Evolutionary conservation across 2,888 invertebrate genomes (phyloP), one percentile per base, ranked within the genome.

Genomic region (Ectemnius lituratus): DNA sequence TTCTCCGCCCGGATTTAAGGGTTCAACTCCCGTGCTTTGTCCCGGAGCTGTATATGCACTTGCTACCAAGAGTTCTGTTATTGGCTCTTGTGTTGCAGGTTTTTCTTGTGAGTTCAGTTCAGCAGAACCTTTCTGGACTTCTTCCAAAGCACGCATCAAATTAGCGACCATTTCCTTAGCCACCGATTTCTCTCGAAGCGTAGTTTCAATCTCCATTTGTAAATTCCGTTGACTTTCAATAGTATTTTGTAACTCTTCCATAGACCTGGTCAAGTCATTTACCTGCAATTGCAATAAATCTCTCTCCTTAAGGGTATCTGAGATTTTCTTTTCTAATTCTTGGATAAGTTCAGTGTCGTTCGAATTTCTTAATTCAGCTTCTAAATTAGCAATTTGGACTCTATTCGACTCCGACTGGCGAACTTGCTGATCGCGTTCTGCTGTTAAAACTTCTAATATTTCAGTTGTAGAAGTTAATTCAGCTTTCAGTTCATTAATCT

Each of bases 141-240:
- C 95, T 73, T 92, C 92, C 13, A 95, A 86, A 81, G 93, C 93
- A 75, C 93, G 94, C 83, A 96, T 96, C 58, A 96, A 90, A 64
- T 92, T 91, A 70, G 92, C 91, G 27, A 96, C 91, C 87, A 95
- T 95, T 23, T 91, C 91, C 81, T 94, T 94, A 5, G 97, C 90
- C 90, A 96, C 96, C 82, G 96, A 96, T 87, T 80, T 85, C 49
- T 85, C 84, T 0, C 49, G 73, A 2, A 69, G 45, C 0, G 71
- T 72, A 28, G 70, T 74, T 20, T 84, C 82, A 1, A 88, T 60
- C 4, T 85, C 82, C 0, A 49, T 47, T 11, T 84, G 83, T 14
- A 87, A 52, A 37, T 77, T 77, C 52, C 75, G 72, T 0, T 67
- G 49, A 16, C 49, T 45, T 0, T 58, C 79, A 11, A 62, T 70